Conservation (phyloP, 1,140 invertebrate species). For the Macrobrachium nipponense region DNA sequence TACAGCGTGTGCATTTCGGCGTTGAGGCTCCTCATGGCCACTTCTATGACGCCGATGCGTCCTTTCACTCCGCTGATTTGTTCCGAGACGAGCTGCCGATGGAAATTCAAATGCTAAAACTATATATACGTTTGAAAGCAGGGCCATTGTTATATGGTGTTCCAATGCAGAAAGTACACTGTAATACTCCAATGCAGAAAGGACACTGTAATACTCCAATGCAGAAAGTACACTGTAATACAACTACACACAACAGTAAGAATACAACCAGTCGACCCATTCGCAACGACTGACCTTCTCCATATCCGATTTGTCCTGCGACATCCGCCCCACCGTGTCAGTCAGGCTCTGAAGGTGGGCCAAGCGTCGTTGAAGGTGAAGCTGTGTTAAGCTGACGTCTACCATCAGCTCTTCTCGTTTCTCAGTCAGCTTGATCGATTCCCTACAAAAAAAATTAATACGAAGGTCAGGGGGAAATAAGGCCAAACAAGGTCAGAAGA, state of each 20-base stretch:
- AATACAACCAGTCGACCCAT: background rate
- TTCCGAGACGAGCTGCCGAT: slow-evolving; percentile 27
- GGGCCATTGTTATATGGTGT: background rate
- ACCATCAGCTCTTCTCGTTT: slow-evolving; percentile 37
- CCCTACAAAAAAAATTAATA: slow-evolving; percentile 9
- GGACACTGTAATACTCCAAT: too few species aligned
- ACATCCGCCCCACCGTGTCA: background rate
- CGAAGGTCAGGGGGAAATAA: too few species aligned
- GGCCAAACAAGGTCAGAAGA: background rate
- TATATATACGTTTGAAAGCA: too few species aligned
- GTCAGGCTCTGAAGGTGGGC: slow-evolving; percentile 19
- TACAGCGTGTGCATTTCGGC: slow-evolving; percentile 36
- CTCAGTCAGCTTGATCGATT: slow-evolving; percentile 23
- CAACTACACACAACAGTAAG: background rate
- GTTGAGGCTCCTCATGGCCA: slow-evolving; percentile 8
- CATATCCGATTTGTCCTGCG: slow-evolving; percentile 31
- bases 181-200: too few species aligned
- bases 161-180: too few species aligned
- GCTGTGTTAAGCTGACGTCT: slow-evolving; percentile 40
- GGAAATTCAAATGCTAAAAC: background rate
- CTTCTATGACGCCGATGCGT: slow-evolving; percentile 11
- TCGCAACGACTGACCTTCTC: slow-evolving; percentile 19
- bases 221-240: background rate
- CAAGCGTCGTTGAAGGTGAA: slow-evolving; percentile 32
- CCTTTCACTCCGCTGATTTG: slow-evolving; percentile 31